Base-by-base conservation (phyloP, 2,888 invertebrate genomes). In the Athalia circularis region DNA sequence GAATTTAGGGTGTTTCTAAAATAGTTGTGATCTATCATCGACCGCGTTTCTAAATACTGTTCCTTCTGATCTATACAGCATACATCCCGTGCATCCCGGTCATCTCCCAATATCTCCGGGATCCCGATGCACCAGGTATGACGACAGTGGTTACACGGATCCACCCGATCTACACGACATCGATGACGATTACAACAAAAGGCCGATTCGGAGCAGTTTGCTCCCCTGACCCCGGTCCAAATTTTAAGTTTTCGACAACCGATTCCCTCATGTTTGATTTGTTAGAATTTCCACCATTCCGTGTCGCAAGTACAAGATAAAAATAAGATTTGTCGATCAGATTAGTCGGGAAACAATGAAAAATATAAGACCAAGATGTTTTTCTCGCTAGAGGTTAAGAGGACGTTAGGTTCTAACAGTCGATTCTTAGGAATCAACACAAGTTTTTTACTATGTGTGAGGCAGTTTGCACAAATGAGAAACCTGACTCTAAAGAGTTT, bases 81-180 rank as follows among this genome's bases (percentile, higher is more conserved):
- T 89, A 91, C 82, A 90, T 91, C 86, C 90, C 90, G 6, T 92
- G 90, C 80, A 90, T 91, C 64, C 92, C 90, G 4, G 90, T 91
- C 80, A 93, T 92, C 65, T 93, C 90, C 84, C 92, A 89, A 79
- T 87, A 82, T 87, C 93, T 89, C 78, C 92, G 89, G 80, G 90
- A 80, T 86, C 90, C 90, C 91, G 94, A 84, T 93, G 94, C 85
- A 90, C 94, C 89, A 88, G 94, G 92, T 95, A 95, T 89, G 95
- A 95, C 84, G 95, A 95, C 90, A 94, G 94, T 43, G 95, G 95
- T 6, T 95, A 94, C 86, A 93, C 94, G 3, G 95, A 95, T 89
- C 94, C 93, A 0, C 93, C 93, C 0, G 92, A 93, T 87, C 92
- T 94, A 82, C 95, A 94, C 85, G 93, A 93, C 86, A 92, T 94